phyloP scores from a whole-genome alignment of 2,797 vertebrate species.

The Fundulus diaphanus region DNA sequence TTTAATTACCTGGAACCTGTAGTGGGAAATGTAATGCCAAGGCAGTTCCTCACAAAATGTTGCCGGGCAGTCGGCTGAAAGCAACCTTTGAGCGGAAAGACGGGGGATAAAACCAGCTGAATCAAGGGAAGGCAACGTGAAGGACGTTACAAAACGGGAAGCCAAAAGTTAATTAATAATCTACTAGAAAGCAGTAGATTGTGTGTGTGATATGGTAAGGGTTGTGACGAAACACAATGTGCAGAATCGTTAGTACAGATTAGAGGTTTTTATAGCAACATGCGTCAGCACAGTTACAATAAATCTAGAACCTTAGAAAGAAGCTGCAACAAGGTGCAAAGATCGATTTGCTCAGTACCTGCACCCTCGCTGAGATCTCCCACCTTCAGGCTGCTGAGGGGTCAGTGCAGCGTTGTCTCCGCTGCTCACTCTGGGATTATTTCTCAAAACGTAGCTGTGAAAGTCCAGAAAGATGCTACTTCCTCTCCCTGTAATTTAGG shows the following conservation, averaged over 20 bases:
- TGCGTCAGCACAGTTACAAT: background rate
- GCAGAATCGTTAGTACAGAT: background rate
- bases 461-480: background rate
- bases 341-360: background rate
- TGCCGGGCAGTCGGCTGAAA: conserved; percentile 1
- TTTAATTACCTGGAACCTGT: conserved; percentile 34
- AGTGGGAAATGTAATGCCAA: background rate
- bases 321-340: background rate
- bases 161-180: background rate
- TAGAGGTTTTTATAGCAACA: background rate
- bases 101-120: background rate
- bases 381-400: background rate
- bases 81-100: conserved; percentile 45
- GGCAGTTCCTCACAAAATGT: conserved; percentile 6
- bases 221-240: background rate
- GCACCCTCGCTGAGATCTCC: background rate
- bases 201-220: background rate
- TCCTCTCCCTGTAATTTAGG: background rate
- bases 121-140: background rate
- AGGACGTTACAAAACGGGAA: conserved; percentile 6
- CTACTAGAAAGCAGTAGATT: background rate
- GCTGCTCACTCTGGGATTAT: background rate
- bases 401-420: background rate
- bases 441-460: background rate
- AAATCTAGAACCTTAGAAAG: background rate